Base-by-base conservation (phyloP, 2,888 invertebrate genomes). In the Chrysolina oricalcia region DNA sequence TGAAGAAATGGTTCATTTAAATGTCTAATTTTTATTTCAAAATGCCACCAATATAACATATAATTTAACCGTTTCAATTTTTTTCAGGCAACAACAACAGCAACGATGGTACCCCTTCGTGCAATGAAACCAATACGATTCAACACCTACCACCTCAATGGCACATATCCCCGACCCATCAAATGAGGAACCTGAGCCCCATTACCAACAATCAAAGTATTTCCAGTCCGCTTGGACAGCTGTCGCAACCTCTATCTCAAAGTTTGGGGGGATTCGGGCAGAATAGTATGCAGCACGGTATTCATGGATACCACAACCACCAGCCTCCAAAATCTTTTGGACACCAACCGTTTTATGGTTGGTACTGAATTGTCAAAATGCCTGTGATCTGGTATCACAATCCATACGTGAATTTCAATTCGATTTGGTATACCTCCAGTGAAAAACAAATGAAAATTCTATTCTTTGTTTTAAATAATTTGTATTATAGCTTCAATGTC, bases 121-220 rank as follows among this genome's bases (percentile, higher is more conserved):
- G 75, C 41, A 70, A 75, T 10, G 78, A 80, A 48, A 21, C 77
- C 19, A 74, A 62, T 71, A 89, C 89, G 63, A 89, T 90, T 40
- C 90, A 90, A 82, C 91, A 91, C 75, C 35, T 81, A 27, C 41
- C 79, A 8, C 72, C 81, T 43, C 80, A 82, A 56, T 84, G 84
- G 85, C 80, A 80, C 62, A 84, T 85, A 81, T 83, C 86, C 4
- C 83, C 85, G 9, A 75, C 80, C 46, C 85, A 83, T 71, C 83
- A 85, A 64, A 75, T 84, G 15, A 76, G 86, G 13, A 85, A 83
- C 48, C 68, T 85, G 17, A 85, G 85, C 67, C 86, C 86, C 1
- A 79, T 75, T 19, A 81, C 81, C 46, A 80, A 78, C 73, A 78
- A 79, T 74, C 80, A 80, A 68, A 59, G 64, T 17, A 77, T 77